phyloP scores from a whole-genome alignment of 2,797 vertebrate genomes.

The Buceros bicornis region DNA sequence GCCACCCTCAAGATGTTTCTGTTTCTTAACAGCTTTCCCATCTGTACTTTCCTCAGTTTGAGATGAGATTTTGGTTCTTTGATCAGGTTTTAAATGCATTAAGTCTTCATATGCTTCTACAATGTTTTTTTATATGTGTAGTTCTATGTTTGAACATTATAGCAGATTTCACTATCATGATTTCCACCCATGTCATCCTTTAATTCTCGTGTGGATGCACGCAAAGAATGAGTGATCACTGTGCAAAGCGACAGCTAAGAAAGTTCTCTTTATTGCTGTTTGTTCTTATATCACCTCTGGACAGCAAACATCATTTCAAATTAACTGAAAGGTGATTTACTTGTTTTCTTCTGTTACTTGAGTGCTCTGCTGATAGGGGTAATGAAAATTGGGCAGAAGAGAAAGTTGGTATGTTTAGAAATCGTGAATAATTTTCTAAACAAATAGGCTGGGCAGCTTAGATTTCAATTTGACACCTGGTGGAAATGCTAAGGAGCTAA shows the following conservation, averaged over 20 bases:
- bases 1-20: slow-evolving; percentile 33
- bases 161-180: background rate
- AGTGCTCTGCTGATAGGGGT: background rate
- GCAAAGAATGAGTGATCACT: background rate
- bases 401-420: background rate
- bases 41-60: background rate
- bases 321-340: background rate
- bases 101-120: background rate
- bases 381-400: background rate
- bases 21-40: background rate
- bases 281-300: background rate
- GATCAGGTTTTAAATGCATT: background rate
- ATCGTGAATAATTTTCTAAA: background rate
- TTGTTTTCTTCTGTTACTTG: background rate
- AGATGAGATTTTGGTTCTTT: background rate
- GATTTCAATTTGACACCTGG: background rate
- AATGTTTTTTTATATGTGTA: background rate
- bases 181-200: background rate
- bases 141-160: background rate
- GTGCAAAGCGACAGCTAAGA: background rate
- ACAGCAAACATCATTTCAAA: background rate
- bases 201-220: background rate
- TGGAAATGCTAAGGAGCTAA: background rate
- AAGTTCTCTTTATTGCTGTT: background rate
- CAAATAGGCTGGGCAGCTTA: background rate